These are phyloP conservation scores for Leptonema lineaticorne DNA, from an alignment of 1,140 invertebrate species.

Conservation along the genomic window DNA sequence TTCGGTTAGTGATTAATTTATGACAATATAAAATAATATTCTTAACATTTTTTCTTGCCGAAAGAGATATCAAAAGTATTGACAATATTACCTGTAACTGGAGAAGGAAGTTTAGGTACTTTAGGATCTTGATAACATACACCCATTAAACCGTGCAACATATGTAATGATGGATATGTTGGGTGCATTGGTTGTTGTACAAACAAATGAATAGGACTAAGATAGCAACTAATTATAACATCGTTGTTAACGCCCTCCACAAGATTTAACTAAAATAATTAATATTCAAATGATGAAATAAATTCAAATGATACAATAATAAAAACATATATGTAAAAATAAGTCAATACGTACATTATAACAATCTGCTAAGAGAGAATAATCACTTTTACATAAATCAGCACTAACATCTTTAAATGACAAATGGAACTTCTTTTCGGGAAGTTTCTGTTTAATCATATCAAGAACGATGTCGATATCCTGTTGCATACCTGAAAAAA, in stretches of 20 bases:
- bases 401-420: constrained; percentile 75
- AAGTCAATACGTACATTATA: constrained; percentile 60
- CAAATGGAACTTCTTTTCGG: constrained; percentile 73
- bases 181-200: constrained; percentile 93
- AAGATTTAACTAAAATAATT: constrained; percentile 71
- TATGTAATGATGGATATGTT: constrained; percentile 76
- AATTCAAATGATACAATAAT: constrained; percentile 29
- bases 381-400: constrained; percentile 58
- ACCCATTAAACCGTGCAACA: constrained; percentile 75
- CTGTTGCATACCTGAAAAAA: constrained; percentile 62
- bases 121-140: constrained; percentile 64
- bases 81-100: constrained; percentile 58
- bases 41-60: neutral
- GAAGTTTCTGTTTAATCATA: constrained; percentile 82
- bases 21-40: no score
- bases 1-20: neutral
- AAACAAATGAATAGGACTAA: constrained; percentile 85
- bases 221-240: constrained; percentile 80
- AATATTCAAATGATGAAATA: no score
- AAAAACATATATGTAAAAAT: constrained; percentile 42
- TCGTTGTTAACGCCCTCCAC: constrained; percentile 92
- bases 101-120: constrained; percentile 64
- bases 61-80: neutral
- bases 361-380: constrained; percentile 61
- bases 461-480: constrained; percentile 78